Evolutionary conservation across 2,113 vertebrate genomes (phyloP).

Genomic region (Ascaphus truei): DNA sequence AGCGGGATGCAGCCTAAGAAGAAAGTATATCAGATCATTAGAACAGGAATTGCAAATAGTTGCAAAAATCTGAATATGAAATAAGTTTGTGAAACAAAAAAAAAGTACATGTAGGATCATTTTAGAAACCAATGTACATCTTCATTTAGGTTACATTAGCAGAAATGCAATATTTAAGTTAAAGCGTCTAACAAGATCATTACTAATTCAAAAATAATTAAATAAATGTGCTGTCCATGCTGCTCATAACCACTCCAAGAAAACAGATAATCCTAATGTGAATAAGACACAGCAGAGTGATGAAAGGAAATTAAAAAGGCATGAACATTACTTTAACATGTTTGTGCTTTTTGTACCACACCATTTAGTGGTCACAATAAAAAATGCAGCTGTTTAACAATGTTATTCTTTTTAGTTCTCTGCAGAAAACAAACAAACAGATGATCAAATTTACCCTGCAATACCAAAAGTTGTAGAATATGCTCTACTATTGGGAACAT

Average conservation of each 20-base stretch:
- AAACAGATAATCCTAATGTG: slow-evolving; percentile 58
- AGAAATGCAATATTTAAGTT: slow-evolving; percentile 71
- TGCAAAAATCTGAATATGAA: slow-evolving; percentile 44
- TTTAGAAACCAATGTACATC: slow-evolving; percentile 64
- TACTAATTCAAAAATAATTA: slow-evolving; percentile 81
- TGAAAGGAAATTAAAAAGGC: slow-evolving; percentile 48
- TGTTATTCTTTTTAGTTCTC: too few species aligned
- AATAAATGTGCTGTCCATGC: slow-evolving; percentile 65
- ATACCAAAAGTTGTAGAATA: too few species aligned
- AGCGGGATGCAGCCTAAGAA: too few species aligned
- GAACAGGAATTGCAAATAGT: slow-evolving; percentile 21
- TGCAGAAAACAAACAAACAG: too few species aligned
- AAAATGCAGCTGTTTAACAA: too few species aligned
- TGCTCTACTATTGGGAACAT: too few species aligned
- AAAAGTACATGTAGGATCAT: slow-evolving; percentile 65
- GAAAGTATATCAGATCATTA: slow-evolving; percentile 30
- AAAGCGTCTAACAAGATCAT: slow-evolving; percentile 72
- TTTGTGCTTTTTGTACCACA: too few species aligned
- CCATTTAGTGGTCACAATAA: too few species aligned
- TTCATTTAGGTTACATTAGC: slow-evolving; percentile 73
- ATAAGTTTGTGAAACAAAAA: slow-evolving; percentile 68
- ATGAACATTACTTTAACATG: too few species aligned
- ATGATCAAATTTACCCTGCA: too few species aligned
- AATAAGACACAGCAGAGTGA: slow-evolving; percentile 57
- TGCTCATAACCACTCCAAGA: slow-evolving; percentile 73